phyloP scores from a whole-genome alignment of 2,113 vertebrate species.

The Pimephales promelas region DNA sequence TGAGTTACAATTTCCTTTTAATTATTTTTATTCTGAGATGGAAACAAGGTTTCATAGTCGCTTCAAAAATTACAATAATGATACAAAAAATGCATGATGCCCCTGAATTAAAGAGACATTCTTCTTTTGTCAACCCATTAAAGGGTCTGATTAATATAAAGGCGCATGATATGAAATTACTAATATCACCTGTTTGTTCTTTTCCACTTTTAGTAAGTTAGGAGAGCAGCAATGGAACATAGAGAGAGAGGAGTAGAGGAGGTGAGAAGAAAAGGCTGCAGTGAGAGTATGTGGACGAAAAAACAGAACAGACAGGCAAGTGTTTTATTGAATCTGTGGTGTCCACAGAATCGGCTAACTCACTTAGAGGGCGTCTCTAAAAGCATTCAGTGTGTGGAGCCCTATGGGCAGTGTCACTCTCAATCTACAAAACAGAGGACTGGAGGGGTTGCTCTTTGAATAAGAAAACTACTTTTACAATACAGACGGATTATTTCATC shows the following conservation, averaged over 20 bases:
- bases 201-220: constrained; percentile 29
- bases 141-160: constrained; percentile 7
- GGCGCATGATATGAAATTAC: neutral
- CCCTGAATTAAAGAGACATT: neutral
- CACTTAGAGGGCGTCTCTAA: constrained; percentile 68
- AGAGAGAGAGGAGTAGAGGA: constrained; percentile 38
- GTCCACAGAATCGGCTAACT: constrained; percentile 72
- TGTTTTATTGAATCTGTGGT: constrained; percentile 76
- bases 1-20: neutral
- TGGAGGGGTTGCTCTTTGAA: constrained; percentile 69
- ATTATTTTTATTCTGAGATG: neutral
- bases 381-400: constrained; percentile 44
- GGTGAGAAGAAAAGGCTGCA: constrained; percentile 17
- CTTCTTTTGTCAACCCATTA: neutral
- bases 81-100: neutral
- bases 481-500: constrained; percentile 47
- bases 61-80: neutral
- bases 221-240: constrained; percentile 52
- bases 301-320: constrained; percentile 76
- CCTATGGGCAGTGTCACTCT: constrained; percentile 66
- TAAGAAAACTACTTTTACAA: constrained; percentile 61
- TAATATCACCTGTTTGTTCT: constrained; percentile 11
- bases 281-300: constrained; percentile 54
- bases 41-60: neutral
- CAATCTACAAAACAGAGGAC: constrained; percentile 73